Evolutionary conservation across 2,888 invertebrate species (phyloP), one percentile per base, ranked within the genome.

Genomic region (Synanthedon myopaeformis): DNA sequence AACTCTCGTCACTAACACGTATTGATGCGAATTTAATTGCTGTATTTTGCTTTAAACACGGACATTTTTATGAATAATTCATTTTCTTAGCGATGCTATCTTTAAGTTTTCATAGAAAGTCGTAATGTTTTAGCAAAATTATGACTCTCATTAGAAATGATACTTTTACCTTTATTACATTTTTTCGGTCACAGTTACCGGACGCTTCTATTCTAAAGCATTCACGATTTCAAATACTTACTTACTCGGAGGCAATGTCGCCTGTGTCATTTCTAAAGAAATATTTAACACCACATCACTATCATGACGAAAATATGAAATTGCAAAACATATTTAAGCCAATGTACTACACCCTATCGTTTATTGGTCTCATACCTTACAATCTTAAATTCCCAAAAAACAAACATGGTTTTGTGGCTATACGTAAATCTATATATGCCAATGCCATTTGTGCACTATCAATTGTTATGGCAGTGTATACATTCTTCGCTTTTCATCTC

Each of bases 351-450:
- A 49, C 69, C 3, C 52, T 77, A 17, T 60, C 70, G 0, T 4
- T 73, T 4, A 54, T 72, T 8, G 76, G 77, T 0, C 56, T 78
- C 1, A 71, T 76, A 55, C 76, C 79, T 0, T 76, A 67, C 52
- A 70, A 66, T 49, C 51, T 76, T n/a, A 68, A 65, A 28, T 69
- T 67, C 51, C 55, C 58, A 6, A 65, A 63, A 10, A 60, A 52
- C 12, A 66, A 66, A 54, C 56, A 62, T 28, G 59, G 56, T 11
- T 70, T 74, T 54, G 60, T 57, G 2, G 64, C 74, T 2, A 61
- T 72, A 51, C 60, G 58, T 0, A 77, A 73, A 48, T 78, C 83
- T 0, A 65, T 82, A 13, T 82, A 79, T 51, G 52, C 76, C 0
- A 85, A 82, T 56, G 64, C 67, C 1, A 1, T 77, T 10, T 74